A percentile compares a stretch with the other conserved stretches of the same genome.
phyloP scores from a whole-genome alignment of 23 tunicate species.

The Phallusia fumigata region DNA sequence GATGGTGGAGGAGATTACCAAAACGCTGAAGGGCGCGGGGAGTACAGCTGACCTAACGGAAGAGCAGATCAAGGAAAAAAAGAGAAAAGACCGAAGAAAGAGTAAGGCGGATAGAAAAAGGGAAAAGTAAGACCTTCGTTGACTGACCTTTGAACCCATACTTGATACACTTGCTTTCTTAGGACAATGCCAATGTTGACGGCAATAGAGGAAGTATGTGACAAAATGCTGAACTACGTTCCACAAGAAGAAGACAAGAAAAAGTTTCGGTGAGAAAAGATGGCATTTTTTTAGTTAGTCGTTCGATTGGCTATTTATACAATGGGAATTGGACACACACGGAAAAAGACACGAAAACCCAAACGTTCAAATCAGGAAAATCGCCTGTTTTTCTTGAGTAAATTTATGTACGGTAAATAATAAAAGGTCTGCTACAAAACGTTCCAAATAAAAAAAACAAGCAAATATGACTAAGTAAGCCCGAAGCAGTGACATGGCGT shows the following conservation, averaged over 20 bases:
- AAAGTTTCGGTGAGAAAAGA: constrained; percentile 52
- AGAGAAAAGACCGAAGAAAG: constrained; percentile 57
- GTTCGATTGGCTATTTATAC: too few species aligned
- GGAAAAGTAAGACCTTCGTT: constrained; percentile 19
- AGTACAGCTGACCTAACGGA: constrained; percentile 20
- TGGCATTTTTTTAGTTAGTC: neutral
- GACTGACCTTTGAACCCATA: neutral
- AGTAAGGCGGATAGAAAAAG: constrained; percentile 38
- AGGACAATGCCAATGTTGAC: constrained; percentile 45
- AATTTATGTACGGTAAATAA: too few species aligned
- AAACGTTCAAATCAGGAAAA: too few species aligned
- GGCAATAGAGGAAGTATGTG: constrained; percentile 70
- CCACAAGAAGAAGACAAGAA: constrained; percentile 45
- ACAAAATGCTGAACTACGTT: constrained; percentile 53
- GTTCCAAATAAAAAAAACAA: too few species aligned
- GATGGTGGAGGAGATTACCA: constrained; percentile 60
- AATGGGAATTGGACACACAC: too few species aligned
- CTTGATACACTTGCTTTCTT: neutral
- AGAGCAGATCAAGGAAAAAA: constrained; percentile 53
- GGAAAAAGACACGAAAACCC: too few species aligned
- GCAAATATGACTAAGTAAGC: too few species aligned
- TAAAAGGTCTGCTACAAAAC: too few species aligned
- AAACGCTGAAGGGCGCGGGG: constrained; percentile 19
- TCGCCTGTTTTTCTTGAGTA: too few species aligned
- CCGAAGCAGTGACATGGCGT: too few species aligned